Evolutionary conservation across 2,797 vertebrate genomes (phyloP).

Genomic region (Sylvia borin): DNA sequence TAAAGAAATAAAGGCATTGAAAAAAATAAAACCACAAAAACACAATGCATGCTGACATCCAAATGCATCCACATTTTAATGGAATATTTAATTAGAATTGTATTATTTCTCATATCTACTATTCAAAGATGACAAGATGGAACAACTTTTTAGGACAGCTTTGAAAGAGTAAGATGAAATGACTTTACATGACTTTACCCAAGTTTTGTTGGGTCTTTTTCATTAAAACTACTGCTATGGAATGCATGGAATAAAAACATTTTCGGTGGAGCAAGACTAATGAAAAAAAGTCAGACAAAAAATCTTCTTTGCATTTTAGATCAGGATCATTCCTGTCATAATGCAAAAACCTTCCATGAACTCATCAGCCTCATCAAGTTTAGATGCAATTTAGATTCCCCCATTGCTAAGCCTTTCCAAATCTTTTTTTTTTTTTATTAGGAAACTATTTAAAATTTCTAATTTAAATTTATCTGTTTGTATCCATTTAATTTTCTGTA

Average conservation of each 20-base stretch:
- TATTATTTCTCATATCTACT: neutral
- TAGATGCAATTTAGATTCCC: constrained; percentile 8
- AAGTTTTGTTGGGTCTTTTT: neutral
- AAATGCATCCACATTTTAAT: neutral
- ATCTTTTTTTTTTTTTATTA: constrained; percentile 1
- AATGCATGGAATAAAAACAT: neutral
- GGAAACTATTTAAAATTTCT: neutral
- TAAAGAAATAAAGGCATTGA: neutral
- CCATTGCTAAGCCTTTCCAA: constrained; percentile 1
- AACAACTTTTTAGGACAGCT: neutral
- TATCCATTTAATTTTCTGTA: constrained; percentile 16
- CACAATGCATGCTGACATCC: neutral
- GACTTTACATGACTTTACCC: neutral
- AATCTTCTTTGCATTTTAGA: neutral
- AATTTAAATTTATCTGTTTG: neutral
- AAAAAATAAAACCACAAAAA: neutral
- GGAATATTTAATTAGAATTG: neutral
- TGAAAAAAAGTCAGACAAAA: neutral
- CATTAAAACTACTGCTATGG: neutral
- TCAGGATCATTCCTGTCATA: neutral
- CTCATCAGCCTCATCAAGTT: neutral
- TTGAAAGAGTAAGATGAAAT: neutral
- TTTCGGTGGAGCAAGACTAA: neutral
- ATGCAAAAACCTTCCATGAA: neutral
- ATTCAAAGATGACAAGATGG: neutral